Evolutionary conservation across 2,888 invertebrate genomes (phyloP).

Genomic region (Lasioglossum pauxillum): DNA sequence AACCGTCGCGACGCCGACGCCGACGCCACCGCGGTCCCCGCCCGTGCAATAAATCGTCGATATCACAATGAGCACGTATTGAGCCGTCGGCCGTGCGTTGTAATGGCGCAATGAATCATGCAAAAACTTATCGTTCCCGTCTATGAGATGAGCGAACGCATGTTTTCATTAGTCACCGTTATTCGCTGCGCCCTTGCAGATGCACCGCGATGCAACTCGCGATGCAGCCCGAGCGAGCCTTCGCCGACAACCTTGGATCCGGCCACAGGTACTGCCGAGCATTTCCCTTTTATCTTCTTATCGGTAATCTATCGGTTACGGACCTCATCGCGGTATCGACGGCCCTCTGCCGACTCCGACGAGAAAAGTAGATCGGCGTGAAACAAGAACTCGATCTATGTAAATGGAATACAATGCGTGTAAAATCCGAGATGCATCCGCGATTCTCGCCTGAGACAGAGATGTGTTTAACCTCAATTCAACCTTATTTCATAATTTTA

Average conservation of each 20-base stretch:
- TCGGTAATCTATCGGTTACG: conserved; percentile 59
- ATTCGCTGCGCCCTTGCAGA: conserved; percentile 60
- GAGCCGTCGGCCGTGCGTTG: conserved; percentile 67
- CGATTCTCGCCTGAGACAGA: not conserved
- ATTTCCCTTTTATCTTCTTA: conserved; percentile 62
- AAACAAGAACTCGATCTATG: conserved; percentile 9
- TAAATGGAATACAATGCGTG: not conserved
- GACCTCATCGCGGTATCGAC: conserved; percentile 35
- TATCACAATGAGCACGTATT: conserved; percentile 73
- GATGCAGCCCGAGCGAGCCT: conserved; percentile 16
- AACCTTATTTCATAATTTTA: too few species aligned
- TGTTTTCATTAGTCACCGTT: conserved; percentile 74
- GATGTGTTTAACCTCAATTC: too few species aligned
- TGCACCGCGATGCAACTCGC: conserved; percentile 41
- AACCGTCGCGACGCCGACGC: conserved; percentile 3
- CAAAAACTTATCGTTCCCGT: conserved; percentile 69
- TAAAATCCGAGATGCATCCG: not conserved
- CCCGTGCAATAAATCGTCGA: conserved; percentile 69
- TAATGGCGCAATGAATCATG: conserved; percentile 73
- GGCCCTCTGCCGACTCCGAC: not conserved
- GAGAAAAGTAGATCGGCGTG: conserved; percentile 25
- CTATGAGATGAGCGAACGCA: conserved; percentile 69
- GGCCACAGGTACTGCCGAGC: conserved; percentile 40
- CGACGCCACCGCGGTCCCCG: conserved; percentile 49
- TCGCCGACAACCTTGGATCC: conserved; percentile 37